Evolutionary conservation across 2,888 invertebrate species (phyloP), one percentile per base, ranked within the genome.

Genomic region (Drosophila falleni): DNA sequence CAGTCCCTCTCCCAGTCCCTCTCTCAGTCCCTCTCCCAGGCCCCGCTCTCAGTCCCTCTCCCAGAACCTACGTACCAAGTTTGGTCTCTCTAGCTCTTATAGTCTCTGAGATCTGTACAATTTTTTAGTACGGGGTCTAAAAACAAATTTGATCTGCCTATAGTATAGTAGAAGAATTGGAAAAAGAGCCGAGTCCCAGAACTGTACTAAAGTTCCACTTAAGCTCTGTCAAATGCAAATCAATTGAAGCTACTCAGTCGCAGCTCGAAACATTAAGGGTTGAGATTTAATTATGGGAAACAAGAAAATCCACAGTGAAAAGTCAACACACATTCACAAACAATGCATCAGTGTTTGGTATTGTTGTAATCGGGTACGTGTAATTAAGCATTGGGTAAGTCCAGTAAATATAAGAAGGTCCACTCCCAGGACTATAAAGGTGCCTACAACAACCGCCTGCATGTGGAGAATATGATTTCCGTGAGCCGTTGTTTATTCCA

Each of bases 261-360:
- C 64, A 41, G 47, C 16, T 9, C 29, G 13, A 16, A 51, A n/a
- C 23, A 41, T 68, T 68, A 76, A 80, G 79, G 88, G 88, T 88
- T 89, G 87, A 74, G 79, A 87, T 86, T 90, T 89, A 87, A 87
- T 89, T 87, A 87, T 89, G 91, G 84, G 90, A 90, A 90, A 82
- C 74, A 59, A 65, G 68, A 73, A 72, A 55, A 61, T 58, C 42
- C 60, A 60, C 70, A 63, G 59, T 58, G 58, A 76, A 80, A 80
- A 84, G 84, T 88, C 84, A 89, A 75, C 78, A 80, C 67, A 80
- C 68, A n/a, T n/a, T n/a, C n/a, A 65, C 47, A 60, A 35, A 46
- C 42, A 39, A 35, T 39, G 44, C 33, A 23, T 16, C 23, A 8
- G 11, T 26, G n/a, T 44, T 33, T 19, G 41, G 13, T 11, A 35